Base-by-base conservation (phyloP, 2,888 invertebrate species). In the Tridacna gigas region DNA sequence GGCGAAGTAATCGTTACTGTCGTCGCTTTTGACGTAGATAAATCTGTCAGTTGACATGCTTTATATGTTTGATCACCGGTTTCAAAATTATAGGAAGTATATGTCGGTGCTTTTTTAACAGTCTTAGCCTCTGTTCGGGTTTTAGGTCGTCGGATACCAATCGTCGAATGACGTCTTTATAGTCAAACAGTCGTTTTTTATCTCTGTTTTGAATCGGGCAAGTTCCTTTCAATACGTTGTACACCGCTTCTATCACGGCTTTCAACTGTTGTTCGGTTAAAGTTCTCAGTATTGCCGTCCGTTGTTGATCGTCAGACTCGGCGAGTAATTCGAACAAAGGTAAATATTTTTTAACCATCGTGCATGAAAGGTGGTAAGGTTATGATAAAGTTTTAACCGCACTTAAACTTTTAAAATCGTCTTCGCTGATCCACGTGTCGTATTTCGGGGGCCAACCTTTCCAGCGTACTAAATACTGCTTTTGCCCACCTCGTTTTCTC, bases 151-250 rank as follows among this genome's bases (percentile, higher is more conserved):
- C 79, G 51, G 80, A 79, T 25, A 79, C 77, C 28, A 84, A 56
- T 66, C 80, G 80, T 18, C 86, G 77, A 74, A 86, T 76, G 74
- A 60, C 48, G n/a, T 22, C 66, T 47, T 71, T 80, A 60, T 82
- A 56, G 22, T 67, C 69, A 18, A 37, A n/a, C 22, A 87, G 74
- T 74, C 48, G 80, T 45, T 71, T 83, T 75, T 85, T 87, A 77
- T 82, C 81, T 65, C n/a, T 56, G 20, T 74, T 63, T 2, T 65
- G 61, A 22, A 87, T 25, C 18, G 77, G 60, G 45, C 79, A 83
- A 25, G 80, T 84, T 56, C 84, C 84, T 37, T 75, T 73, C 56
- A 86, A 47, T 11, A 84, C 84, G 80, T 86, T 86, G 76, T 80
- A 86, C n/a, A 84, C 77, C 56, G 82, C 76, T 73, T 86, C 82